These are phyloP conservation scores for Microtus pennsylvanicus DNA, from an alignment of 2,113 vertebrate genomes.

Conservation along the genomic window DNA sequence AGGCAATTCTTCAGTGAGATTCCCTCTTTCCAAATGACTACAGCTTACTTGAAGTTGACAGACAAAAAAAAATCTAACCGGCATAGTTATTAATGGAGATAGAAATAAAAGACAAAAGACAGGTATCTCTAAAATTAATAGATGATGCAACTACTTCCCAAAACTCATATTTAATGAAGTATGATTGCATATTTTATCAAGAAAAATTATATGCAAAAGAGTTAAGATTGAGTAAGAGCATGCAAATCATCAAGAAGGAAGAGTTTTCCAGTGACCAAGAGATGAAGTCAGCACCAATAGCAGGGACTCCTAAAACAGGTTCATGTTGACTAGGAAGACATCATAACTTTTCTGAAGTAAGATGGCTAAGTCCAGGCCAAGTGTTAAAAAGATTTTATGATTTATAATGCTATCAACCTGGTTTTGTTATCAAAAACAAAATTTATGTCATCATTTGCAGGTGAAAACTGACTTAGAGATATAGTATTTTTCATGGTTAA, in stretches of 20 bases:
- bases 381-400: neutral
- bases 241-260: neutral
- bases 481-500: neutral
- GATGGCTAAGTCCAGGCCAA: neutral
- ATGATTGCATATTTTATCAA: neutral
- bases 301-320: neutral
- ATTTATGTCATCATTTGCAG: neutral
- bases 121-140: neutral
- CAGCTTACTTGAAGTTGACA: neutral
- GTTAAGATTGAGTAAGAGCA: neutral
- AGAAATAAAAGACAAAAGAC: neutral
- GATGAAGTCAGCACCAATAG: neutral
- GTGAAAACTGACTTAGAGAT: neutral
- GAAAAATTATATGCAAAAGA: neutral
- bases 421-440: neutral
- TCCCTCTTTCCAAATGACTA: neutral
- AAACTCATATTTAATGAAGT: neutral
- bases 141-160: neutral
- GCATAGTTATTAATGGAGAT: neutral
- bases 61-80: neutral
- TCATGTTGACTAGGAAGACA: neutral
- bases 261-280: neutral
- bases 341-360: neutral
- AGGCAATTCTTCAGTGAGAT: neutral
- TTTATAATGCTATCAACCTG: neutral